These are phyloP conservation scores for Uria lomvia DNA, from an alignment of 2,113 vertebrate genomes.

Conservation along the genomic window DNA sequence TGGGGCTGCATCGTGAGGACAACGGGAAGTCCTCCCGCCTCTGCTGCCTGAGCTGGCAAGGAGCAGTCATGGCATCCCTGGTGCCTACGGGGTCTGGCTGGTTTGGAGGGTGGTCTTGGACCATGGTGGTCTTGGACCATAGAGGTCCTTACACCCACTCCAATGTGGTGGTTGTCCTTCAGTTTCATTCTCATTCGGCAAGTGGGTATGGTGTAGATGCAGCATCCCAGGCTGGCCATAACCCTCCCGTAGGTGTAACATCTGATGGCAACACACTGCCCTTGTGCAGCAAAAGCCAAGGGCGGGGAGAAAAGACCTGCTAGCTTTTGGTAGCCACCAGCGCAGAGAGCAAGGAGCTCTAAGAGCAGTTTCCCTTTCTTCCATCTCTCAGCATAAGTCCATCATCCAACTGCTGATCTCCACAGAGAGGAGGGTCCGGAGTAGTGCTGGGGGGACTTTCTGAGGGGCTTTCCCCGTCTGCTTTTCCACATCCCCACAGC, in stretches of 20 bases:
- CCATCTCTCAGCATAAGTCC: rapidly evolving
- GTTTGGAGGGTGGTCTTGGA: background rate
- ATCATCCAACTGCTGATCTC: background rate
- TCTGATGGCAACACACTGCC: background rate
- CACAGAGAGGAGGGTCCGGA: background rate
- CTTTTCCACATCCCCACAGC: background rate
- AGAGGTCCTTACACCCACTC: background rate
- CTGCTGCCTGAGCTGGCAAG: background rate
- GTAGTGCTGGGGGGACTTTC: background rate
- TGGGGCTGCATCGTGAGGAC: background rate
- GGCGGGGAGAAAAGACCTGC: background rate
- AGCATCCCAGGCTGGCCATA: background rate
- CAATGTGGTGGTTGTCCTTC: background rate
- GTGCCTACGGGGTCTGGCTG: background rate
- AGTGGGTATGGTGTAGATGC: background rate
- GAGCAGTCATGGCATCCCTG: background rate
- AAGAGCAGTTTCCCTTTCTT: background rate
- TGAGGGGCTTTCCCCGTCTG: background rate
- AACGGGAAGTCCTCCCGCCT: background rate
- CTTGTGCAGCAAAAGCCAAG: background rate
- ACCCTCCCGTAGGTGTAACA: background rate
- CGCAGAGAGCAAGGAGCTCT: background rate
- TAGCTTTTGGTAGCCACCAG: background rate
- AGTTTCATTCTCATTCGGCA: rapidly evolving
- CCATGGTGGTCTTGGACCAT: background rate